Base-by-base conservation (phyloP, 2,888 invertebrate species). In the Eretmocerus hayati region DNA sequence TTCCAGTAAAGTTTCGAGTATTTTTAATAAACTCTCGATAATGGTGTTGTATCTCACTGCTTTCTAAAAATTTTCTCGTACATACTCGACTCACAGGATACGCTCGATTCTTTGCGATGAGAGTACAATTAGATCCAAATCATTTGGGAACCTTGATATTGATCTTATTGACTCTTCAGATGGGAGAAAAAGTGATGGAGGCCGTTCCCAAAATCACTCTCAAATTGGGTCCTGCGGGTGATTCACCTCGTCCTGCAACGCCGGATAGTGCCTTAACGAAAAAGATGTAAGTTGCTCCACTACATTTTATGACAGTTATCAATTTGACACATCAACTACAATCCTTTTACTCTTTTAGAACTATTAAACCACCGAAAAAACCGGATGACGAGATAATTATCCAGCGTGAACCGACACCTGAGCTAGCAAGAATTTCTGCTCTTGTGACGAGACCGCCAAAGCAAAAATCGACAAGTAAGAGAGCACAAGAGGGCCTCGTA, bases 391-490 rank as follows among this genome's bases (percentile, higher is more conserved):
- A 68, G 5, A 22, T 39, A 5, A n/a, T n/a, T n/a, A 19, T 39
- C 8, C 81, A 81, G 61, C 76, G 84, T 47, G 87, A 87, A 64
- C 79, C 81, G 30, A 87, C 88, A 23, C 88, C 90, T 9, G 89
- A 89, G 64, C 72, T 90, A 55, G 90, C 89, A 11, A 82, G 86
- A 66, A 89, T 90, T 65, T 85, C 89, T 8, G 87, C 90, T 20
- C 71, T 90, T 50, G 85, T 90, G 31, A 89, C 88, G 4, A 77
- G 88, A 55, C 88, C 88, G 44, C 87, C 87, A 2, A 88, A 88
- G 65, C 81, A 76, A 52, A 87, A 86, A 71, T 75, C 68, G 53
- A 59, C 69, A 64, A 70, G 70, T 71, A 67, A 69, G 65, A 65
- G 60, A 70, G 62, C 61, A 60, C 65, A 67, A 60, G 66, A 66